phyloP scores from a whole-genome alignment of 2,888 invertebrate species.

The Arctia plantaginis region DNA sequence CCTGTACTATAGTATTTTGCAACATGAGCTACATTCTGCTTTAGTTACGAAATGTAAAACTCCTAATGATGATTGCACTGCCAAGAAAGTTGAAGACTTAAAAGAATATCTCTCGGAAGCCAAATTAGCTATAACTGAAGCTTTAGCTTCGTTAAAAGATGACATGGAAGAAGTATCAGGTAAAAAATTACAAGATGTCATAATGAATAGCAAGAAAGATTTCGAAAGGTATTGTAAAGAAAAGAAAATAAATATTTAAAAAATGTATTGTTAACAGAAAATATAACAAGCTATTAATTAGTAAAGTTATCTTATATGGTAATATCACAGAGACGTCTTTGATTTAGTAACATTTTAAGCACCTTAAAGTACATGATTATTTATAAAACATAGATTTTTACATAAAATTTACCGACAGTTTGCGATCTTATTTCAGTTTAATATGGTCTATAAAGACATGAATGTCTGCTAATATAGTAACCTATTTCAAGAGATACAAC shows the following conservation, averaged over 20 bases:
- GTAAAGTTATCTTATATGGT: conserved; percentile 43
- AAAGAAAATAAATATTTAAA: conserved; percentile 68
- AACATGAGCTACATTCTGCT: conserved; percentile 89
- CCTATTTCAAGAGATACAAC: neutral
- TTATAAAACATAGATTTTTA: neutral
- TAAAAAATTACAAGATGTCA: conserved; percentile 80
- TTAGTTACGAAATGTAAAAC: conserved; percentile 82
- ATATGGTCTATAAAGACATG: neutral
- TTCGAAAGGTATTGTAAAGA: conserved; percentile 81
- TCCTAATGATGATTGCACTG: conserved; percentile 64
- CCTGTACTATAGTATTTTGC: conserved; percentile 92
- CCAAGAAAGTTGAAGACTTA: conserved; percentile 70
- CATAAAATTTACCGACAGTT: neutral
- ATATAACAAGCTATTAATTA: conserved; percentile 7
- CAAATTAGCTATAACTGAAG: conserved; percentile 74
- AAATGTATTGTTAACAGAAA: conserved; percentile 36
- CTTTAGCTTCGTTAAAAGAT: conserved; percentile 79
- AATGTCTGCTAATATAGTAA: neutral
- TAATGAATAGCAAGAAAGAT: conserved; percentile 79
- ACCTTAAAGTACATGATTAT: neutral
- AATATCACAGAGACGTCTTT: conserved; percentile 68
- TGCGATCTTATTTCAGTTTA: neutral
- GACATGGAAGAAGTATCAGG: conserved; percentile 86
- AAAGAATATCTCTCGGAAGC: conserved; percentile 78
- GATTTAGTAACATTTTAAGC: conserved; percentile 26